Evolutionary conservation across 1,140 invertebrate genomes (phyloP).

Genomic region (Gerris buenoi): DNA sequence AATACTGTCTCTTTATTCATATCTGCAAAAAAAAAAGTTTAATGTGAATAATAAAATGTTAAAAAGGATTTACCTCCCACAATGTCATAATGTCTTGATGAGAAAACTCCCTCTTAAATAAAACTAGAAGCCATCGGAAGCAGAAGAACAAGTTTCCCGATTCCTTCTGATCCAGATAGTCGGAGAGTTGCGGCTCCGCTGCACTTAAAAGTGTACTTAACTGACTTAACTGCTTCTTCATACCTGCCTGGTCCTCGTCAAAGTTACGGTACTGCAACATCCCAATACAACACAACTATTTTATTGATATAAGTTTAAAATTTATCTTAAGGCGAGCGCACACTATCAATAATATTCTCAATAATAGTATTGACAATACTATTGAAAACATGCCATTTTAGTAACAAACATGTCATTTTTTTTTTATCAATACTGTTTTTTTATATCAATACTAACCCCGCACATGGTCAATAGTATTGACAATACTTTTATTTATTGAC

Average conservation of each 20-base stretch:
- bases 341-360: too few species aligned
- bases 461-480: too few species aligned
- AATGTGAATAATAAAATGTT: too few species aligned
- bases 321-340: background rate
- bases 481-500: too few species aligned
- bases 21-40: too few species aligned
- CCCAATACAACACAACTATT: too few species aligned
- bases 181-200: conserved; percentile 65
- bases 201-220: conserved; percentile 66
- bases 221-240: conserved; percentile 82
- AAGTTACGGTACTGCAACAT: conserved; percentile 76
- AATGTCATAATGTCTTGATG: conserved; percentile 51
- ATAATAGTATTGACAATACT: too few species aligned
- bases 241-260: conserved; percentile 91
- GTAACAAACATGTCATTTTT: too few species aligned
- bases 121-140: conserved; percentile 79
- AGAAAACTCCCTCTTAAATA: conserved; percentile 68
- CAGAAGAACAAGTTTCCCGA: conserved; percentile 98
- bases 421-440: too few species aligned
- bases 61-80: conserved; percentile 32
- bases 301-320: background rate
- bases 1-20: too few species aligned
- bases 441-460: too few species aligned
- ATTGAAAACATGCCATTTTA: too few species aligned
- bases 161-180: conserved; percentile 78